Evolutionary conservation across 2,797 vertebrate species (phyloP).

Genomic region (Centroberyx gerrardi): DNA sequence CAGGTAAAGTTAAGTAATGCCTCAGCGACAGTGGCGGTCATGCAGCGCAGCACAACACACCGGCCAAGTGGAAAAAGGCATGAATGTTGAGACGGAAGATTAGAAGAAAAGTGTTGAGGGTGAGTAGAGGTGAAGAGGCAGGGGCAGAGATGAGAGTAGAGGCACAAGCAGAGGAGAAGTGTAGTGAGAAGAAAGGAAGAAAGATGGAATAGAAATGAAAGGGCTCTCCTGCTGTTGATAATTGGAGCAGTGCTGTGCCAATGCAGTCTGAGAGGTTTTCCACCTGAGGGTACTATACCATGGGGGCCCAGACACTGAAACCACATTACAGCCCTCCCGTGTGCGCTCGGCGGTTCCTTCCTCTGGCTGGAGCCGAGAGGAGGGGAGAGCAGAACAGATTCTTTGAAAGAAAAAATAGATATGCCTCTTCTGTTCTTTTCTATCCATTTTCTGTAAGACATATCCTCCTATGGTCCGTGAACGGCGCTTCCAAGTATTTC

Average conservation of each 20-base stretch:
- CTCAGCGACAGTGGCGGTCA: conserved; percentile 34
- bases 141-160: conserved; percentile 46
- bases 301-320: conserved; percentile 68
- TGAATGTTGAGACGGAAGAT: conserved; percentile 63
- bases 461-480: background rate
- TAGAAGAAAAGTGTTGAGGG: conserved; percentile 56
- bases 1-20: conserved; percentile 43
- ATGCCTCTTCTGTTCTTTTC: conserved; percentile 25
- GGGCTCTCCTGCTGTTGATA: conserved; percentile 78
- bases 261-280: conserved; percentile 74
- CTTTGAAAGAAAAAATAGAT: conserved; percentile 42
- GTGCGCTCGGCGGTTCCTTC: conserved; percentile 47
- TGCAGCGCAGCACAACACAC: conserved; percentile 25
- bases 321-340: conserved; percentile 72
- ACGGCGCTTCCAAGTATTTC: conserved; percentile 10
- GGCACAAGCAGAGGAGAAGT: conserved; percentile 47
- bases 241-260: conserved; percentile 77
- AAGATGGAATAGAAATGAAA: conserved; percentile 75
- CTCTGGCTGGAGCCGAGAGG: conserved; percentile 45
- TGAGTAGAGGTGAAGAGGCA: conserved; percentile 60
- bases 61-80: conserved; percentile 20
- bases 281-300: conserved; percentile 70
- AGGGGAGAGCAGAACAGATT: conserved; percentile 35
- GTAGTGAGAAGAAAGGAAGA: conserved; percentile 61
- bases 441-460: conserved; percentile 27